Conservation (phyloP, 2,888 invertebrate genomes). For the Diplolepis rosae region DNA sequence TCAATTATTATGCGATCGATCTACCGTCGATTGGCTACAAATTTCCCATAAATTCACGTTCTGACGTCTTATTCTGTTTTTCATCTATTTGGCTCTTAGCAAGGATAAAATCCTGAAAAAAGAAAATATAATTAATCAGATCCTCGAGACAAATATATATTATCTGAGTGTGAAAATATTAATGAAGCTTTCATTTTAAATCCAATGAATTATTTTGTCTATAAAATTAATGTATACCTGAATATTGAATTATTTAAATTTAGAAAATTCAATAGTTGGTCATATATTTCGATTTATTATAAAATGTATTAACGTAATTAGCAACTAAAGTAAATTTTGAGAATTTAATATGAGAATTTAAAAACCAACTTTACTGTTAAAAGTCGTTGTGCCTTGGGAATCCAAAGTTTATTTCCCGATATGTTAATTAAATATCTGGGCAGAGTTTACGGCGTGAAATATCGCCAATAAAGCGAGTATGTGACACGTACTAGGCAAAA, state of each 20-base stretch:
- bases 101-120: not conserved
- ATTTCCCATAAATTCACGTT: constrained; percentile 52
- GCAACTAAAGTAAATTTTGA: not conserved
- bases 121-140: not conserved
- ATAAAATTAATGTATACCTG: no score
- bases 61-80: constrained; percentile 38
- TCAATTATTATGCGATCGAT: constrained; percentile 60
- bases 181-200: no score
- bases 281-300: no score
- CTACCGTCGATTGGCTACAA: constrained; percentile 58
- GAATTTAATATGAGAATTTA: not conserved
- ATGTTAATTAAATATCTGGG: constrained; percentile 64
- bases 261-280: no score
- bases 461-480: constrained; percentile 55
- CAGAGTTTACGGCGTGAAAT: constrained; percentile 56
- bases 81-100: constrained; percentile 3
- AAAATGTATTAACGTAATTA: no score
- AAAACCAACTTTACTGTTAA: constrained; percentile 1
- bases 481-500: constrained; percentile 53
- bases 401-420: constrained; percentile 51
- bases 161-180: not conserved
- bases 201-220: no score
- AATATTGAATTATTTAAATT: no score
- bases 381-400: constrained; percentile 24
- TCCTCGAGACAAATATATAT: not conserved